A percentile compares a stretch with the other conserved stretches of the same genome.
Conservation (phyloP, 2,888 invertebrate genomes). For the Andricus curvator region DNA sequence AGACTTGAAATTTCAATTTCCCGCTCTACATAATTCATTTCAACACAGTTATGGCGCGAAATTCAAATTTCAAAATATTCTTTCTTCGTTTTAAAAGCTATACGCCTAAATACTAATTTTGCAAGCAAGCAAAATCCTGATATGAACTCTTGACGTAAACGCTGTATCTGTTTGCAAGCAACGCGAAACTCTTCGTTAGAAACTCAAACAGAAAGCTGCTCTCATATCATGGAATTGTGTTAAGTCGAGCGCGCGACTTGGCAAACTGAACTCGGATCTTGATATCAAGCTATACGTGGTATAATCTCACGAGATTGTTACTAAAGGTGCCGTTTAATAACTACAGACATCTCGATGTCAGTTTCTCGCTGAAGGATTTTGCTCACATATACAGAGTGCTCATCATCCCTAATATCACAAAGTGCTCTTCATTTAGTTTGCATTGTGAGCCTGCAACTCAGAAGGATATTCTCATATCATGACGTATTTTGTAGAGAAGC, state of each 20-base stretch:
- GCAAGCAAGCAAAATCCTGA: constrained; percentile 6
- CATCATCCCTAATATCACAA: constrained; percentile 30
- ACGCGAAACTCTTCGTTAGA: constrained; percentile 24
- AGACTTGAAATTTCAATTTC: no score
- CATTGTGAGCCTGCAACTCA: not conserved
- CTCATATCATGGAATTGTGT: constrained; percentile 41
- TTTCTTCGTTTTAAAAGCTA: no score
- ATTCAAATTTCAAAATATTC: no score
- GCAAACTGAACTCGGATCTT: constrained; percentile 36
- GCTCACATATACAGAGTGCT: not conserved
- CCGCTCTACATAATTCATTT: no score
- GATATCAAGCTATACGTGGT: constrained; percentile 26
- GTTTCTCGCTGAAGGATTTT: constrained; percentile 1
- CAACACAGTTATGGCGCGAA: no score
- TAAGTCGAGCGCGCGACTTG: constrained; percentile 40
- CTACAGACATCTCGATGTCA: constrained; percentile 1
- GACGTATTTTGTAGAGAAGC: not conserved
- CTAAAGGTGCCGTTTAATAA: constrained; percentile 40
- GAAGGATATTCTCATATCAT: not conserved
- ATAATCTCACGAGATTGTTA: constrained; percentile 33
- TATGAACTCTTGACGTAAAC: constrained; percentile 19
- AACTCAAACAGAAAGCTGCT: constrained; percentile 39
- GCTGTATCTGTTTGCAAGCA: constrained; percentile 28
- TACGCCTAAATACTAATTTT: not conserved
- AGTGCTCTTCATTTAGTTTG: constrained; percentile 25